Evolutionary conservation across 2,113 vertebrate species (phyloP), one percentile per base, ranked within the genome.

Genomic region (Pogona vitticeps): DNA sequence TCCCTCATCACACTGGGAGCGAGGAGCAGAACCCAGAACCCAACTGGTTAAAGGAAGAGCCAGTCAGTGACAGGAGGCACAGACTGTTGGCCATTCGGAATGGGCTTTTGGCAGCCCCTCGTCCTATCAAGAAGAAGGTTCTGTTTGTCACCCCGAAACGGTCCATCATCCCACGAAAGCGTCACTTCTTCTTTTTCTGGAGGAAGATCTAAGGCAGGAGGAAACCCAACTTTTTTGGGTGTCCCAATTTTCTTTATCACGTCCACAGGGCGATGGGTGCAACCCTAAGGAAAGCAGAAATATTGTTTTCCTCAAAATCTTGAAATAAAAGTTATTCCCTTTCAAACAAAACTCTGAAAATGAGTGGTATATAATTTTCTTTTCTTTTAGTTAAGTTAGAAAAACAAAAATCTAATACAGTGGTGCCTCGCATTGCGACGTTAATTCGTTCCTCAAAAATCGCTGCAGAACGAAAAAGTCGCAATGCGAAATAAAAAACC

Each of bases 11-110:
- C 31, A 73, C 80, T 76, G 72, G 84, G 65, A 87, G 68, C 18
- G 65, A 68, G 65, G 83, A 81, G 61, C 86, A 91, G 1, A 12
- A 67, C 15, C 80, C 88, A 13, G 78, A 81, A 42, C 1, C 38
- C 7, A 56, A 65, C 38, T 52, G 31, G 90, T 89, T 3, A 40
- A 78, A 0, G 0, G 73, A 76, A 40, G 76, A 9, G 63, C 89
- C 92, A 86, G 88, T 92, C 38, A 90, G 77, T 0, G 92, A 95
- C 72, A 95, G 91, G 77, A 85, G 40, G 12, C 92, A 94, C 40
- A 91, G 95, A 38, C 82, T 95, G 31, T 90, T 94, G 80, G 94
- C 95, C 79, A 95, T 95, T 89, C 88, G 93, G 40, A 93, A 94
- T 0, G 88, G 94, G 61, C 94, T 95, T 59, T 76, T 85, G 38